A percentile compares a stretch with the other conserved stretches of the same genome.
These are phyloP conservation scores for Lagorchestes hirsutus DNA, from an alignment of 2,797 vertebrate species.

Conservation along the genomic window DNA sequence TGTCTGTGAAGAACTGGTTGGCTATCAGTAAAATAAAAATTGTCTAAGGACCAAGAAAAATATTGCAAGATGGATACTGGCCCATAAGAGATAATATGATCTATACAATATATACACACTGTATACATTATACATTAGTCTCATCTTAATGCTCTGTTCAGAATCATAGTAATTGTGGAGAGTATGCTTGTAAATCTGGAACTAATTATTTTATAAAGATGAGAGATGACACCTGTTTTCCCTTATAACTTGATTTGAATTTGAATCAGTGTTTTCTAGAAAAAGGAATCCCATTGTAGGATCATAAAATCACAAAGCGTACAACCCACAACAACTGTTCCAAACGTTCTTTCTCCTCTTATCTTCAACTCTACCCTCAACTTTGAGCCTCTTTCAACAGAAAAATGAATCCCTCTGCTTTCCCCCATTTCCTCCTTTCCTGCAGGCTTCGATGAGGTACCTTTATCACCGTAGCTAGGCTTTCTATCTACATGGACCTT, in stretches of 20 bases:
- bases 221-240: neutral
- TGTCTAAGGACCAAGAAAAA: neutral
- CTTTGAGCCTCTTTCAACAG: neutral
- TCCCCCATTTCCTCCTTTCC: neutral
- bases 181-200: neutral
- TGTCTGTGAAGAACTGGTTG: neutral
- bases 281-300: neutral
- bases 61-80: neutral
- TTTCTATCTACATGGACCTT: too few species aligned
- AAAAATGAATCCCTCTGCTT: neutral
- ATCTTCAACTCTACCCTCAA: neutral
- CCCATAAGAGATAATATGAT: neutral
- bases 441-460: neutral
- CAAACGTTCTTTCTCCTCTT: neutral
- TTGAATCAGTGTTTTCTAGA: neutral
- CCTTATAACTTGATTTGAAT: neutral
- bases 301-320: neutral
- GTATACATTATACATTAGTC: neutral
- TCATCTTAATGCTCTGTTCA: neutral
- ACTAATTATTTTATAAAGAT: neutral
- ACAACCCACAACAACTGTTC: neutral
- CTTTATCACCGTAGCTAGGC: neutral
- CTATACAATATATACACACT: neutral
- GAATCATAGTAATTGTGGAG: neutral
- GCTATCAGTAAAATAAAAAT: neutral